Conservation (phyloP, 1,140 invertebrate genomes). For the Phortica variegata region DNA sequence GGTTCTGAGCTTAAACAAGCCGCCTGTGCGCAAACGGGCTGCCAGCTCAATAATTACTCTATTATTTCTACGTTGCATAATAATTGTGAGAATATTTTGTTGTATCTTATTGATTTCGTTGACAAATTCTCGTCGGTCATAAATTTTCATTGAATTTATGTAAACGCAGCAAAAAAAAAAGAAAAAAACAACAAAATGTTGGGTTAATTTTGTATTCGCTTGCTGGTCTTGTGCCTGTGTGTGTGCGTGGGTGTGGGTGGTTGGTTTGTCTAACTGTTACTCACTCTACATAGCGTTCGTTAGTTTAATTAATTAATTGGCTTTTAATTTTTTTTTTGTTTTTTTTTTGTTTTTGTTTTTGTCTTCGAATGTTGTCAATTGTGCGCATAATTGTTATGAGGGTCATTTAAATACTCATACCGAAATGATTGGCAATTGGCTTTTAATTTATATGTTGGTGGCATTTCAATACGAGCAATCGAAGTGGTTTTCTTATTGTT, state of each 20-base stretch:
- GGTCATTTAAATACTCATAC: constrained; percentile 47
- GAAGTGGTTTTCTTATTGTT: no score
- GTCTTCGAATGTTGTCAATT: constrained; percentile 30
- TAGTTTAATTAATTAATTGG: constrained; percentile 43
- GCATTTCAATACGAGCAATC: no score
- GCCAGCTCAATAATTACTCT: constrained; percentile 12
- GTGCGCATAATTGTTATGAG: constrained; percentile 46
- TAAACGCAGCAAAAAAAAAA: constrained; percentile 36
- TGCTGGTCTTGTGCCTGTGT: no score
- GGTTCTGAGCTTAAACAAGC: not conserved
- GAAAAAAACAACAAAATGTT: not conserved
- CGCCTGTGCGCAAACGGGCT: not conserved
- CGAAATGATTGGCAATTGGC: not conserved
- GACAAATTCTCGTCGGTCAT: constrained; percentile 22
- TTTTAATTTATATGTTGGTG: not conserved
- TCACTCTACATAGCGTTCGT: no score
- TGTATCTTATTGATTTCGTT: constrained; percentile 46
- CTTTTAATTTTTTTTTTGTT: constrained; percentile 16
- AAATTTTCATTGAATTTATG: constrained; percentile 48
- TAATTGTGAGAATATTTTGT: constrained; percentile 32
- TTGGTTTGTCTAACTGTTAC: not conserved
- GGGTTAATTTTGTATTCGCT: constrained; percentile 1
- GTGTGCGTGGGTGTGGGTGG: constrained; percentile 6
- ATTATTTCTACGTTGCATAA: not conserved
- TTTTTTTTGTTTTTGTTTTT: not conserved